Evolutionary conservation across 2,888 invertebrate species (phyloP).

Genomic region (Sphinx pinastri): DNA sequence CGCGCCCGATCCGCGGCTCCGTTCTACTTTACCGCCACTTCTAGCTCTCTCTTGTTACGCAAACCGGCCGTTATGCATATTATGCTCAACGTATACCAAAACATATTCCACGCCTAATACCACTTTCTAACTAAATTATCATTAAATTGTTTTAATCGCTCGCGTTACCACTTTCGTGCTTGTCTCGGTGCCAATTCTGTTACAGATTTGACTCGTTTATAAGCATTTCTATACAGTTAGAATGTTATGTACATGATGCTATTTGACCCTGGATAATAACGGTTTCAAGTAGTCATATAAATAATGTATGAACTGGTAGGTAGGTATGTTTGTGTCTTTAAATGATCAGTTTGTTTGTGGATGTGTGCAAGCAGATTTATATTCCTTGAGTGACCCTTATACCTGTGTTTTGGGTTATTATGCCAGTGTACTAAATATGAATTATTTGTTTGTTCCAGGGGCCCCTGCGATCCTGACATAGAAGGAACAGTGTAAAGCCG

Average conservation of each 20-base stretch:
- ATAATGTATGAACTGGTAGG: not conserved
- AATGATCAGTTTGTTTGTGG: not conserved
- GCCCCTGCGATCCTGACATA: constrained; percentile 82
- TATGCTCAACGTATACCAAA: constrained; percentile 74
- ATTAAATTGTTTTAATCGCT: constrained; percentile 16
- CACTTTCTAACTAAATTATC: constrained; percentile 60
- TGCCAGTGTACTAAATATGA: not conserved
- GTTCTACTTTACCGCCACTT: constrained; percentile 69
- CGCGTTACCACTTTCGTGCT: constrained; percentile 9
- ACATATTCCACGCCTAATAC: constrained; percentile 67
- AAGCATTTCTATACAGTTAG: not conserved
- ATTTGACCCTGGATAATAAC: constrained; percentile 1
- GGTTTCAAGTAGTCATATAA: not conserved
- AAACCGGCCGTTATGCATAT: constrained; percentile 81
- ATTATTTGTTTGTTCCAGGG: constrained; percentile 71
- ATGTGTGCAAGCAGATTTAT: not conserved
- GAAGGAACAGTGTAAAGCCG: constrained; percentile 65
- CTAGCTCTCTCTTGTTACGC: constrained; percentile 83
- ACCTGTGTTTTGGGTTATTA: not conserved
- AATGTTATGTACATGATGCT: not conserved
- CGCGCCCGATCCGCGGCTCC: constrained; percentile 68
- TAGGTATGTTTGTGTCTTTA: not conserved
- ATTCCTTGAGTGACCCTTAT: not conserved
- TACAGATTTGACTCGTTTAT: not conserved
- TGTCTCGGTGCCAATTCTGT: not conserved